phyloP scores from a whole-genome alignment of 2,797 vertebrate species.

The Poeciliopsis turneri region DNA sequence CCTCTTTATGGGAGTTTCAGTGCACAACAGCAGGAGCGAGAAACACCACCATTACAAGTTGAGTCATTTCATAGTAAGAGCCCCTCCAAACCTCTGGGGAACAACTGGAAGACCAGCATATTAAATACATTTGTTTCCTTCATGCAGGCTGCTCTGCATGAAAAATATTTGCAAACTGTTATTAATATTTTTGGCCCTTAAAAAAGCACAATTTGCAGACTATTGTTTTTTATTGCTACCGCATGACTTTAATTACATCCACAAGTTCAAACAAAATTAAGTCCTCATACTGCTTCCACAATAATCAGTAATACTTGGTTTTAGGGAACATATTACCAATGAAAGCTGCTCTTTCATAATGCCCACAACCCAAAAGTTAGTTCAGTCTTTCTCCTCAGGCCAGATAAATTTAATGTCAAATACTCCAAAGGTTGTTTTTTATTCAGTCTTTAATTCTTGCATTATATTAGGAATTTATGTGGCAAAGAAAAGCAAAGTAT shows the following conservation, averaged over 20 bases:
- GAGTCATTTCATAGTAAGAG: slow-evolving; percentile 3
- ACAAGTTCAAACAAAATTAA: background rate
- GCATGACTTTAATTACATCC: slow-evolving; percentile 32
- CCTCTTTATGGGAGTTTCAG: background rate
- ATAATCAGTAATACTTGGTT: background rate
- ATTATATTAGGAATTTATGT: too few species aligned
- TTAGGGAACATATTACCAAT: background rate
- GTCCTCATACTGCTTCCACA: background rate
- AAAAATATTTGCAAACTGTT: slow-evolving; percentile 42
- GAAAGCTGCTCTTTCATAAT: background rate
- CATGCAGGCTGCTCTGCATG: slow-evolving; percentile 18
- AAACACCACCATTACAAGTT: background rate
- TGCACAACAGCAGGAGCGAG: background rate
- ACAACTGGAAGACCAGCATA: slow-evolving; percentile 16
- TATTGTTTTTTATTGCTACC: slow-evolving; percentile 15
- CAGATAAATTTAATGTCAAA: background rate
- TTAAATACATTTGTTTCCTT: slow-evolving; percentile 48
- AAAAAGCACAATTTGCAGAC: slow-evolving; percentile 19
- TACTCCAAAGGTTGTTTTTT: background rate
- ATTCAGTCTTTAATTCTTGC: background rate
- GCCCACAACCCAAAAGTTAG: background rate
- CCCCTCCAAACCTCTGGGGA: slow-evolving; percentile 9
- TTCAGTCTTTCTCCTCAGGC: background rate
- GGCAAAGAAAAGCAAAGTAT: too few species aligned
- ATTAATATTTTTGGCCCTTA: slow-evolving; percentile 13